Base-by-base conservation (phyloP, 2,113 vertebrate genomes). In the Megaceryle maxima region DNA sequence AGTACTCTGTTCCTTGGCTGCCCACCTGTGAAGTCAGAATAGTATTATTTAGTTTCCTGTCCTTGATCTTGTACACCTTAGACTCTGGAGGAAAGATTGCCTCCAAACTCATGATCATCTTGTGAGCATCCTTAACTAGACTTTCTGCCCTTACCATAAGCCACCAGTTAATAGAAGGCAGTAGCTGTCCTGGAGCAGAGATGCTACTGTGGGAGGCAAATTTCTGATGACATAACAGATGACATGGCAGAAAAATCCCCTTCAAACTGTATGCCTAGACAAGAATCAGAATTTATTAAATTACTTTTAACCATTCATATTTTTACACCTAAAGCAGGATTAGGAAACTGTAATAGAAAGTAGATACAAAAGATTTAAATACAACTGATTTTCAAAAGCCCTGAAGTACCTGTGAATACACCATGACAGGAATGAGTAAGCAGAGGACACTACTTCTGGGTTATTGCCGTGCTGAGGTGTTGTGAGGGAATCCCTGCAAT, bases 401-500 rank as follows among this genome's bases (percentile, higher is more conserved):
- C 41, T 56, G 39, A 26, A 68, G 29, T 63, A 44, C 11, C 57
- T 72, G 26, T 8, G 44, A 75, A 16, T 29, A 39, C 6, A 53
- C 20, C 33, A 5, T 2, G 21, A 43, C 20, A 28, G 39, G 56
- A 83, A 56, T 6, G 51, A 66, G 50, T 24, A 50, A 50, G 33
- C 7, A 50, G 46, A 31, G 53, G 35, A 60, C 8, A 5, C 13
- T 50, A 9, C 39, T 88, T 33, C 26, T 67, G 69, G 53, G 35
- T n/a, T 39, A 14, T 55, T 14, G n/a, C 57, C 31, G 41, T 17
- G 24, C 31, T 37, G 68, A 70, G 60, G 53, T 68, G 35, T 35
- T 16, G 10, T 1, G 0, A 22, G 11, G 28, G 15, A 35, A 35
- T 28, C 0, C 2, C 43, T 74, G 56, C 68, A 5, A 1, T 16